Conservation (phyloP, 2,113 vertebrate species). For the Loxodonta africana region DNA sequence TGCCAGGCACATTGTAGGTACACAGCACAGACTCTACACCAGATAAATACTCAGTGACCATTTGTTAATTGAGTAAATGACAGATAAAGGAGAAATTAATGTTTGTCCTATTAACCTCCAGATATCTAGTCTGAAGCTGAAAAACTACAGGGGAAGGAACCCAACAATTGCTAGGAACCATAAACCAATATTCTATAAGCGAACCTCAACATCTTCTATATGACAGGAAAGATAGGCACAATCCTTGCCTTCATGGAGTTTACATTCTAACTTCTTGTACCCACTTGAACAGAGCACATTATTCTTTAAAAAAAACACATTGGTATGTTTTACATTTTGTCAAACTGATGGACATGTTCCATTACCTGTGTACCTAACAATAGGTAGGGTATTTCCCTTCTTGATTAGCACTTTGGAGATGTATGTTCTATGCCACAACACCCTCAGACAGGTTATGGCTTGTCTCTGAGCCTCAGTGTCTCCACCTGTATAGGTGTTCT, state of each 20-base stretch:
- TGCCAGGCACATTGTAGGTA: accelerated
- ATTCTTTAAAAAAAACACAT: background rate
- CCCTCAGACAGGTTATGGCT: background rate
- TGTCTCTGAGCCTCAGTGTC: slow-evolving; percentile 41
- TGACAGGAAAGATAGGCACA: background rate
- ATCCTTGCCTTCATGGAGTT: background rate
- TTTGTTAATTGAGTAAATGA: background rate
- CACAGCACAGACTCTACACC: background rate
- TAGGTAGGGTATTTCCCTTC: background rate
- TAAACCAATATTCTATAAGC: background rate
- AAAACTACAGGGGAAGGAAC: background rate
- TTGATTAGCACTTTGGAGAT: background rate
- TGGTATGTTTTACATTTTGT: background rate
- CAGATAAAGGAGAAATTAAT: background rate
- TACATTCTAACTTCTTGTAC: background rate
- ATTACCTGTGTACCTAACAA: background rate
- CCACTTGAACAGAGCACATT: background rate
- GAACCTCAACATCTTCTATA: background rate
- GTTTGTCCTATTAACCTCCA: background rate
- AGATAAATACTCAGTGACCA: background rate
- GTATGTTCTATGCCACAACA: background rate
- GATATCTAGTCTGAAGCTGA: background rate
- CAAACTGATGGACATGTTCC: background rate
- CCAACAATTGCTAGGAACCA: background rate
- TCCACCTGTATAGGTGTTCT: slow-evolving; percentile 36